Percentiles rank a stretch among this genome's conserved stretches.
These are phyloP conservation scores for Campaea margaritaria DNA, from an alignment of 2,888 invertebrate genomes.

Conservation along the genomic window DNA sequence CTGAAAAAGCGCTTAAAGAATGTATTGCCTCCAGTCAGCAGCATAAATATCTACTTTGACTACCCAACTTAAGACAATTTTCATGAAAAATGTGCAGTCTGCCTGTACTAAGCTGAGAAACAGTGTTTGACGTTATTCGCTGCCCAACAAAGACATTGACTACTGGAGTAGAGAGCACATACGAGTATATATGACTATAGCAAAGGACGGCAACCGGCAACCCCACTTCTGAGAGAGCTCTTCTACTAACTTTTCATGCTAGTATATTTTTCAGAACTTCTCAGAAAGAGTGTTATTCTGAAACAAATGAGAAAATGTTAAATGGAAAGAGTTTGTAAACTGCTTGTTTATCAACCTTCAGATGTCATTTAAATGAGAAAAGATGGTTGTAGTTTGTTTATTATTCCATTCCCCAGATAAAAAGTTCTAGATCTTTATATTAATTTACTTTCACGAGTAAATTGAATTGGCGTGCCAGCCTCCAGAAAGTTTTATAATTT, in stretches of 20 bases:
- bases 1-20: background rate
- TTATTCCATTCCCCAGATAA: background rate
- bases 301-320: background rate
- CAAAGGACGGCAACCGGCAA: background rate
- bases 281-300: background rate
- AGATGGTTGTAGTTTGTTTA: background rate
- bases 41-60: no score
- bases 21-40: no score
- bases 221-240: background rate
- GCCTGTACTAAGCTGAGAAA: background rate
- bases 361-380: no score
- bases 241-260: background rate
- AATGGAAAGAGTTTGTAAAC: background rate
- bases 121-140: background rate
- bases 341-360: background rate
- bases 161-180: background rate
- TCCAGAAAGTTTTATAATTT: constrained; percentile 18
- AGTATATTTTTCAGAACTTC: background rate
- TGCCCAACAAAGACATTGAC: background rate
- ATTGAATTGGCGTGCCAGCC: constrained; percentile 14
- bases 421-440: background rate
- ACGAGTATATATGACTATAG: no score
- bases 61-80: background rate
- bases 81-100: background rate
- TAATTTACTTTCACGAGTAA: constrained; percentile 1